These are phyloP conservation scores for Bedellia somnulentella DNA, from an alignment of 2,888 invertebrate genomes.

Conservation along the genomic window DNA sequence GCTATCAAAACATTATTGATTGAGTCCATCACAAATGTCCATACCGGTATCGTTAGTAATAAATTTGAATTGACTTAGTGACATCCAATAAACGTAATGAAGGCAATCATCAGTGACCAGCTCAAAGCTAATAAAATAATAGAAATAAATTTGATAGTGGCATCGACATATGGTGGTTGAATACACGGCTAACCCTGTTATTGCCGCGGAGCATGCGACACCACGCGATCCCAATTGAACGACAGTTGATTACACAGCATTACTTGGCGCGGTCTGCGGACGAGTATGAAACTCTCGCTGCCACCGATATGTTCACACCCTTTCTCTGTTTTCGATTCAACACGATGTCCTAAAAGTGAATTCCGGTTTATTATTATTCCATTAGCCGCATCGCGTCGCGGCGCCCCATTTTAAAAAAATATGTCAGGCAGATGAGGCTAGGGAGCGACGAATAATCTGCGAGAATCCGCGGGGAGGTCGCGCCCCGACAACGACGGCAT, in stretches of 20 bases:
- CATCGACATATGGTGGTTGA: constrained; percentile 55
- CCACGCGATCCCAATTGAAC: constrained; percentile 49
- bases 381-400: no score
- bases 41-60: constrained; percentile 49
- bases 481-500: constrained; percentile 43
- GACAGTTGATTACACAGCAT: constrained; percentile 55
- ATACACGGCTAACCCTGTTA: constrained; percentile 55
- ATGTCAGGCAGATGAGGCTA: constrained; percentile 53
- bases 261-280: constrained; percentile 28
- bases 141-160: constrained; percentile 57
- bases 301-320: constrained; percentile 56
- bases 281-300: constrained; percentile 49
- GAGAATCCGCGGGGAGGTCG: constrained; percentile 41
- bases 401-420: constrained; percentile 57
- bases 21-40: no score
- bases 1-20: no score
- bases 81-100: constrained; percentile 59
- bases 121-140: constrained; percentile 56
- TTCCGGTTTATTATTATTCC: constrained; percentile 62
- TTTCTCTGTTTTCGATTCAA: constrained; percentile 50
- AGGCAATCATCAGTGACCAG: constrained; percentile 48
- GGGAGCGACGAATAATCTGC: constrained; percentile 17
- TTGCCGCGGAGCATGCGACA: constrained; percentile 61
- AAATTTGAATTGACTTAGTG: constrained; percentile 55
- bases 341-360: constrained; percentile 58